These are phyloP conservation scores for Chloroclystis v-ata DNA, from an alignment of 2,888 invertebrate genomes.

Conservation along the genomic window DNA sequence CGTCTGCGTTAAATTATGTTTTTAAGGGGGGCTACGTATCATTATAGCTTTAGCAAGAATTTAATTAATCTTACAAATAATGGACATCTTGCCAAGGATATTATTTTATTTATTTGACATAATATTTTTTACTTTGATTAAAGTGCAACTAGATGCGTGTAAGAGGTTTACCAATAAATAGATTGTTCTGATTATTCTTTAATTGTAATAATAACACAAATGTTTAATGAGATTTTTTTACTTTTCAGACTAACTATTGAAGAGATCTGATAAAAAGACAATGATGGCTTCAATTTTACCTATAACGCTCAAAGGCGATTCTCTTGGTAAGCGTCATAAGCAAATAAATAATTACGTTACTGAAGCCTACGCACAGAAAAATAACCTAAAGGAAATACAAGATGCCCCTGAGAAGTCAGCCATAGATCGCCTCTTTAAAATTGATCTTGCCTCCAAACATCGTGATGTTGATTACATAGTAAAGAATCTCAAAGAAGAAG, in stretches of 20 bases:
- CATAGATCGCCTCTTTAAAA: slow-evolving; percentile 31
- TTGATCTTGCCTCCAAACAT: slow-evolving; percentile 44
- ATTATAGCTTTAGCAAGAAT: too few species aligned
- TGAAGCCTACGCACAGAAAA: slow-evolving; percentile 9
- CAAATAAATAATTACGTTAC: slow-evolving; percentile 26
- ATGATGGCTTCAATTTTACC: slow-evolving; percentile 15
- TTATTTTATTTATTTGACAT: too few species aligned
- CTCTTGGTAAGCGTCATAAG: slow-evolving; percentile 18
- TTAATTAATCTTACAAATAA: too few species aligned
- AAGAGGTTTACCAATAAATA: too few species aligned
- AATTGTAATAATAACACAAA: too few species aligned
- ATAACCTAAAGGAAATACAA: slow-evolving; percentile 11
- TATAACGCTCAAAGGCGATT: slow-evolving; percentile 10
- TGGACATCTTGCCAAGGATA: too few species aligned
- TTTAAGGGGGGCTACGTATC: too few species aligned
- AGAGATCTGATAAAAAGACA: background rate
- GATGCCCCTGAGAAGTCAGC: slow-evolving; percentile 17
- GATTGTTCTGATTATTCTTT: too few species aligned
- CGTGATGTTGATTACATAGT: slow-evolving; percentile 48
- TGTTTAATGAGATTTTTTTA: too few species aligned
- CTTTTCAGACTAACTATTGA: background rate
- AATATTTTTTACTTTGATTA: too few species aligned
- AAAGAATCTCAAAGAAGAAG: slow-evolving; percentile 46
- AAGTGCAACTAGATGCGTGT: too few species aligned
- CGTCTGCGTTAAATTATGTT: too few species aligned